phyloP scores from a whole-genome alignment of 37 sponge, comb jelly and placozoan species.

The Mnemiopsis leidyi region DNA sequence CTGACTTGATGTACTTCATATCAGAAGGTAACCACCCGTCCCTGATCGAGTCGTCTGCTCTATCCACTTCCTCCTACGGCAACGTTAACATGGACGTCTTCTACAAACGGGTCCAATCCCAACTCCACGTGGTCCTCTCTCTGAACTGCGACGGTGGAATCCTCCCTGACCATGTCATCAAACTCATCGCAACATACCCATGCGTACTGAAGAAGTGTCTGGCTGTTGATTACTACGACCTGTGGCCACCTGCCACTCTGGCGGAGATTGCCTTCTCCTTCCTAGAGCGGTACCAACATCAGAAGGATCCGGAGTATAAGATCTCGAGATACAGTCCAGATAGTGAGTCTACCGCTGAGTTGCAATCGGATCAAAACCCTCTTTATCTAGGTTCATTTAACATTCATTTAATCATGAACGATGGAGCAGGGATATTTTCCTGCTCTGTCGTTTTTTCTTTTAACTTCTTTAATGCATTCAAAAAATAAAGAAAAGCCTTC shows the following conservation, averaged over 20 bases:
- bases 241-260: conserved; percentile 33
- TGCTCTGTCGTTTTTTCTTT: too few relatives aligned
- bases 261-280: conserved; percentile 46
- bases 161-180: background rate
- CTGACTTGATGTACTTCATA: conserved; percentile 26
- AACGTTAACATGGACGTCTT: conserved; percentile 63
- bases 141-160: background rate
- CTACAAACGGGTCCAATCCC: conserved; percentile 18
- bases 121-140: conserved; percentile 23
- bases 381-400: background rate
- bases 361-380: background rate
- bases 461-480: too few relatives aligned
- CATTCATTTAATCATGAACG: too few relatives aligned
- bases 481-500: too few relatives aligned
- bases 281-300: background rate
- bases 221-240: conserved; percentile 3
- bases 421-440: too few relatives aligned
- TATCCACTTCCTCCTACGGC: conserved; percentile 12
- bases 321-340: background rate
- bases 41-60: background rate
- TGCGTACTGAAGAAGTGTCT: conserved; percentile 31
- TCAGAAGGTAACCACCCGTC: conserved; percentile 14
- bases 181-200: background rate
- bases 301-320: background rate
- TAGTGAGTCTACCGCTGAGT: background rate